Evolutionary conservation across 2,113 vertebrate genomes (phyloP).

Genomic region (Spilogale gracilis): DNA sequence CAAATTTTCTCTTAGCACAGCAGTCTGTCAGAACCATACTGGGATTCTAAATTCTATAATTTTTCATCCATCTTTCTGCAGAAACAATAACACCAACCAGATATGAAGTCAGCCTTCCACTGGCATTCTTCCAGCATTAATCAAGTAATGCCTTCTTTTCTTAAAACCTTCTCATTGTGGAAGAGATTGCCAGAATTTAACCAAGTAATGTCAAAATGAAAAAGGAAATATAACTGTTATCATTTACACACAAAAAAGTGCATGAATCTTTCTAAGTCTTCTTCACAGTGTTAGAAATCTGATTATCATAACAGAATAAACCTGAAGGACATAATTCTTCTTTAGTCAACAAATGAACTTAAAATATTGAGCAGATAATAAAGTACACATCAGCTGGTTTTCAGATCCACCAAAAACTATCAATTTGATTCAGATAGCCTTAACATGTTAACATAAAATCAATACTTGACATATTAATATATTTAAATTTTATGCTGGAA

Average conservation of each 20-base stretch:
- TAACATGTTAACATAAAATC: constrained; percentile 83
- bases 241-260: not conserved
- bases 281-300: constrained; percentile 58
- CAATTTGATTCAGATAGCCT: constrained; percentile 78
- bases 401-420: constrained; percentile 72
- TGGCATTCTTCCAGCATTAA: not conserved
- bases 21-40: not conserved
- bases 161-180: not conserved
- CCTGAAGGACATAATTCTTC: constrained; percentile 70
- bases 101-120: not conserved
- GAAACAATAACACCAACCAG: not conserved
- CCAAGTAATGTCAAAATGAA: not conserved
- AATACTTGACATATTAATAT: constrained; percentile 80
- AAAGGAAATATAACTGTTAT: constrained; percentile 35
- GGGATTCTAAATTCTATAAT: not conserved
- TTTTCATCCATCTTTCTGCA: not conserved
- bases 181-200: not conserved
- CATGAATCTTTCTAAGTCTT: constrained; percentile 54
- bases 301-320: constrained; percentile 48
- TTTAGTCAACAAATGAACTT: constrained; percentile 77
- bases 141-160: not conserved
- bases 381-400: constrained; percentile 77
- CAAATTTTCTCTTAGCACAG: constrained; percentile 19
- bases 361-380: constrained; percentile 79
- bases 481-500: constrained; percentile 85